These are phyloP conservation scores for Saimiri boliviensis DNA, from an alignment of 2,113 vertebrate genomes.

Conservation along the genomic window DNA sequence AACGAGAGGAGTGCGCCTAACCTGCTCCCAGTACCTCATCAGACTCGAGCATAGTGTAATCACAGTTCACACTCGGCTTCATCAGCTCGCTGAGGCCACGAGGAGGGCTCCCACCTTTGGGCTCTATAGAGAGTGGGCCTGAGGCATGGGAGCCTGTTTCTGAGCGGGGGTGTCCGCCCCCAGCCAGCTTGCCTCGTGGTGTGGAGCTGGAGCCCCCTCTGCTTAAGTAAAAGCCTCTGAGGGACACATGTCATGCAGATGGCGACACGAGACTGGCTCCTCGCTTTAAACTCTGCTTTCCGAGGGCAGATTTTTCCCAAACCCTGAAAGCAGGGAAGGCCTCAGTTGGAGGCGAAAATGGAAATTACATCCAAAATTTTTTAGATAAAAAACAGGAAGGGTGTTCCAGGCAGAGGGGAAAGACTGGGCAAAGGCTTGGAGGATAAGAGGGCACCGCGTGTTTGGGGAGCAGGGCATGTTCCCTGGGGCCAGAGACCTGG, in stretches of 20 bases:
- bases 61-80: slow-evolving; percentile 79
- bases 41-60: slow-evolving; percentile 80
- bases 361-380: not conserved
- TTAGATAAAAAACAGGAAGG: not conserved
- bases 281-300: not conserved
- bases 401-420: not conserved
- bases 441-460: not conserved
- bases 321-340: not conserved
- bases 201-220: not conserved
- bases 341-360: not conserved
- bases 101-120: not conserved
- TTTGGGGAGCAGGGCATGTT: not conserved
- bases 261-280: not conserved
- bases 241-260: not conserved
- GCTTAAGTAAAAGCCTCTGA: not conserved
- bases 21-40: slow-evolving; percentile 73
- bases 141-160: not conserved
- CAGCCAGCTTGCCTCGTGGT: not conserved
- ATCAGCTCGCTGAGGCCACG: slow-evolving; percentile 50
- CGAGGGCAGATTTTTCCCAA: not conserved
- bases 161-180: rapidly evolving
- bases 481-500: not conserved
- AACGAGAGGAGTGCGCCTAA: slow-evolving; percentile 73
- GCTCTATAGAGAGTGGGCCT: no score
- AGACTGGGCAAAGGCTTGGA: not conserved